Base-by-base conservation (phyloP, 2,113 vertebrate genomes). In the Pipra filicauda region DNA sequence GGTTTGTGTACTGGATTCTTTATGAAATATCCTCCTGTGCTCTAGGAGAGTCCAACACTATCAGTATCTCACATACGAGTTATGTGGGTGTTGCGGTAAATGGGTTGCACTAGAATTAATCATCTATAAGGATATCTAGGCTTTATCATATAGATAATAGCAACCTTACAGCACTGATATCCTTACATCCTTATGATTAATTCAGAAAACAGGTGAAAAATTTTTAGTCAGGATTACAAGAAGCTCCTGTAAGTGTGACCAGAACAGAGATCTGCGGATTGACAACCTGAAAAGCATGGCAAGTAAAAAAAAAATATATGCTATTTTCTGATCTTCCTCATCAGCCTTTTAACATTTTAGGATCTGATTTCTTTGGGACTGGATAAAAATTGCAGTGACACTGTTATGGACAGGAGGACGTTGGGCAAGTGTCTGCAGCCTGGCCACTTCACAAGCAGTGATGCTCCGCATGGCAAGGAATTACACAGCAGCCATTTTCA, bases 401-500 rank as follows among this genome's bases (percentile, higher is more conserved):
- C 11, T 35, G 5, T 30, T 57, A 21, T 5, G 3, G 18, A 28
- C 16, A 49, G 20, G 5, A 77, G 30, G 31, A 67, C 0, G 0
- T 15, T 6, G 22, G 24, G 33, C 3, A 14, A 77, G 17, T 8
- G 23, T 12, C n/a, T 35, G 37, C 46, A 39, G 30, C 35, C 52
- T n/a, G 26, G 46, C 33, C 28, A 12, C 28, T 35, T 62, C 51
- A 16, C 17, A 66, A 39, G n/a, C 30, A 58, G 21, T 24, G 51
- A 13, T 39, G 28, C n/a, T 93, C 18, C 69, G 44, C 48, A 20
- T 2, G 19, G 24, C 46, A 51, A 67, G 55, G 67, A 82, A 52
- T 67, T 67, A 61, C 27, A 58, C 28, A 12, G 18, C 58, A 64
- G 35, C 24, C n/a, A 44, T 88, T 90, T 91, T 58, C 64, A 67